Evolutionary conservation across 2,797 vertebrate genomes (phyloP).

Genomic region (Propithecus perrieri): DNA sequence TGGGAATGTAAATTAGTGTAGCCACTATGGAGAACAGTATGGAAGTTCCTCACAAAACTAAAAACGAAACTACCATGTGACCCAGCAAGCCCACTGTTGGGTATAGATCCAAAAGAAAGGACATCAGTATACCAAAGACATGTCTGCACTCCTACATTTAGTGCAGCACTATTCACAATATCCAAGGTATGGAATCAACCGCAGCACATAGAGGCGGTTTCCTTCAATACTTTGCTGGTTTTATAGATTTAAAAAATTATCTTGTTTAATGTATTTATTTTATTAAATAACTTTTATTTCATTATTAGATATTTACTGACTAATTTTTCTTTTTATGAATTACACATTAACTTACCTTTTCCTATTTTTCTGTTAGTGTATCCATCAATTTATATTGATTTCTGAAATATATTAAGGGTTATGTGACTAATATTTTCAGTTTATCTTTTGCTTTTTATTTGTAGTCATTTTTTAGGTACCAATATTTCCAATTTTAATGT

Average conservation of each 20-base stretch:
- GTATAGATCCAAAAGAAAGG: neutral
- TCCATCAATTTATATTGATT: neutral
- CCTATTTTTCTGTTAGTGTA: neutral
- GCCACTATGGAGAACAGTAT: neutral
- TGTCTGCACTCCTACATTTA: neutral
- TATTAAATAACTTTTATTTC: neutral
- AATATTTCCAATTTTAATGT: neutral
- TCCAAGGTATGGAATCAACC: neutral
- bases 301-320: neutral
- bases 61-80: neutral
- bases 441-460: neutral
- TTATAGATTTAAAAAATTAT: neutral
- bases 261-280: neutral
- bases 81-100: neutral
- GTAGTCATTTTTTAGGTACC: neutral
- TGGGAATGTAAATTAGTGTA: neutral
- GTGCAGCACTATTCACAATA: neutral
- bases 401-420: neutral
- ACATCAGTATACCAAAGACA: neutral
- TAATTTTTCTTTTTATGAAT: neutral
- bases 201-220: neutral
- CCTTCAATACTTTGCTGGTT: neutral
- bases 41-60: neutral
- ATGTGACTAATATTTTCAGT: neutral
- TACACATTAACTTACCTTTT: neutral